Evolutionary conservation across 1,140 invertebrate genomes (phyloP).

Genomic region (Rhopalosiphum padi): DNA sequence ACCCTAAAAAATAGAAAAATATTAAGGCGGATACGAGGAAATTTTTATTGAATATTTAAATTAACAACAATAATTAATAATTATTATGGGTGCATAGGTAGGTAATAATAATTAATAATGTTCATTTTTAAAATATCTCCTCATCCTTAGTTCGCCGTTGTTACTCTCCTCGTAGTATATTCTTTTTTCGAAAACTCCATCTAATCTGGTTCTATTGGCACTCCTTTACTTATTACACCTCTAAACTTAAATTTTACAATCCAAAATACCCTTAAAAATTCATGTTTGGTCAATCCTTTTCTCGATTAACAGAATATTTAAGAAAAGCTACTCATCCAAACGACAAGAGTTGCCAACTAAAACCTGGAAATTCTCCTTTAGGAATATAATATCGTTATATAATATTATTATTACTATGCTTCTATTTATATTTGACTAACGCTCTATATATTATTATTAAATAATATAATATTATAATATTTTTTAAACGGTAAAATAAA

Average conservation of each 20-base stretch:
- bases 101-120: not conserved
- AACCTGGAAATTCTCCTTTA: not conserved
- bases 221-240: not conserved
- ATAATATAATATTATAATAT: not conserved
- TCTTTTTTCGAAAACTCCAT: not conserved
- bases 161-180: not conserved
- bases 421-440: not conserved
- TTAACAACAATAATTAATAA: not conserved
- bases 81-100: not conserved
- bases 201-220: not conserved
- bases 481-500: not conserved
- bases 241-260: not conserved
- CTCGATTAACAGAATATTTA: not conserved
- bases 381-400: not conserved
- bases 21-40: not conserved
- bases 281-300: not conserved
- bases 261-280: not conserved
- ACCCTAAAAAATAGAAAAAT: not conserved
- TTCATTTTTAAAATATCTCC: not conserved
- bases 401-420: not conserved
- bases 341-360: not conserved
- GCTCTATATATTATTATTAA: not conserved
- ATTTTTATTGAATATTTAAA: not conserved
- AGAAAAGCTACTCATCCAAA: not conserved
- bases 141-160: not conserved